Conservation (phyloP, 1,140 invertebrate genomes). For the Drosophila kohkoa region DNA sequence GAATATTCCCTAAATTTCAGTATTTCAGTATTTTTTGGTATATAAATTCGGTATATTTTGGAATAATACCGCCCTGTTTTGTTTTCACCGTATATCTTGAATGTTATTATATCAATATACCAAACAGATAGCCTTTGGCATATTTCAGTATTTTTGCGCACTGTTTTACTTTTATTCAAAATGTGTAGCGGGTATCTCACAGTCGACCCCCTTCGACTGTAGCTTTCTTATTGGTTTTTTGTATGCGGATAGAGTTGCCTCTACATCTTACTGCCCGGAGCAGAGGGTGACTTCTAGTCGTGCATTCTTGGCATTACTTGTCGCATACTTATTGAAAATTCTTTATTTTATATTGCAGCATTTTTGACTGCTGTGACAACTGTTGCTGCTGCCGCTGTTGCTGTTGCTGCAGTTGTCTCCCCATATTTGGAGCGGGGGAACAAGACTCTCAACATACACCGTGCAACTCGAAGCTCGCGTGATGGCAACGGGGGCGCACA, state of each 20-base stretch:
- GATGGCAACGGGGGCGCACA: slow-evolving; percentile 42
- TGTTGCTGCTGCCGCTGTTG: slow-evolving; percentile 14
- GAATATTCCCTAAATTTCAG: no score
- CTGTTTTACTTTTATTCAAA: no score
- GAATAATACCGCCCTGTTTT: no score
- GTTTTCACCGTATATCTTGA: no score
- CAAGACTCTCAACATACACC: not conserved
- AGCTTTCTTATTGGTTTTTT: no score
- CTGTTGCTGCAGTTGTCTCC: slow-evolving; percentile 35
- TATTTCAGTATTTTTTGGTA: no score
- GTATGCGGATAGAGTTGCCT: not conserved
- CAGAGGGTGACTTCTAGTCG: slow-evolving; percentile 10
- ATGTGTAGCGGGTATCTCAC: no score
- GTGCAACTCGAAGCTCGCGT: not conserved
- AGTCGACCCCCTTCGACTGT: no score
- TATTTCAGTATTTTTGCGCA: no score
- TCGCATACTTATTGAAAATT: slow-evolving; percentile 55
- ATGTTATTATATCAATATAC: no score
- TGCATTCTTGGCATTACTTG: slow-evolving; percentile 15
- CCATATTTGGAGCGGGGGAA: slow-evolving; percentile 51
- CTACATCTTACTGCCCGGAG: not conserved
- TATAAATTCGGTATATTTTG: no score
- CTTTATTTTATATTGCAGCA: slow-evolving; percentile 49
- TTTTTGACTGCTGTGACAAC: slow-evolving; percentile 73
- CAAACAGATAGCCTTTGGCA: no score